Percentiles rank a stretch among this genome's conserved stretches.
These are phyloP conservation scores for Cyrtodaria siliqua DNA, from an alignment of 2,888 invertebrate genomes.

Conservation along the genomic window DNA sequence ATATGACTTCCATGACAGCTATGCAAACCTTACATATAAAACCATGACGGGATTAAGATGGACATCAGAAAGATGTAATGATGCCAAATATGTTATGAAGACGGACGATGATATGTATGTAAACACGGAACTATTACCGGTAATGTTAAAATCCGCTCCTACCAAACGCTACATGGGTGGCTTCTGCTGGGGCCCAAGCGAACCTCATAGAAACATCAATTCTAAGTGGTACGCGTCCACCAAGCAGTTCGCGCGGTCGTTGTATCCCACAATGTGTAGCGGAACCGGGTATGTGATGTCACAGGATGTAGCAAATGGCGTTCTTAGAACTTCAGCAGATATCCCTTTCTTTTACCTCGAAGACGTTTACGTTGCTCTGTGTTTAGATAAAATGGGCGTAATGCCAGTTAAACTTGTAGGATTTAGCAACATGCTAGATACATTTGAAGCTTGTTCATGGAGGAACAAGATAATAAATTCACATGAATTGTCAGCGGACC, in stretches of 20 bases:
- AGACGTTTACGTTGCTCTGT: slow-evolving; percentile 58
- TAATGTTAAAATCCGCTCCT: too few species aligned
- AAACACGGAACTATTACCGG: slow-evolving; percentile 54
- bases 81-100: slow-evolving; percentile 55
- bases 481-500: too few species aligned
- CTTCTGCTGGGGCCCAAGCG: too few species aligned
- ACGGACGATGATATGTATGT: slow-evolving; percentile 77
- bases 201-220: too few species aligned
- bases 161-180: too few species aligned
- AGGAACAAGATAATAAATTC: too few species aligned
- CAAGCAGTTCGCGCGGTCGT: background rate
- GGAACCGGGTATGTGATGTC: slow-evolving; percentile 3
- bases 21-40: slow-evolving; percentile 59
- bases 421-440: too few species aligned
- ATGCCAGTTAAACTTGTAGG: too few species aligned
- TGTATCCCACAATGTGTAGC: background rate
- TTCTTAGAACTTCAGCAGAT: background rate
- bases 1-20: slow-evolving; percentile 58
- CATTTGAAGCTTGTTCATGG: too few species aligned
- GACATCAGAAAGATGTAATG: slow-evolving; percentile 44
- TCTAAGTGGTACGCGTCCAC: background rate
- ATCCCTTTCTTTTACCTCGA: background rate
- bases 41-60: slow-evolving; percentile 63
- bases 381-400: slow-evolving; percentile 59
- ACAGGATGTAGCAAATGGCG: background rate